Base-by-base conservation (phyloP, 2,113 vertebrate species). In the Falcunculus frontatus region DNA sequence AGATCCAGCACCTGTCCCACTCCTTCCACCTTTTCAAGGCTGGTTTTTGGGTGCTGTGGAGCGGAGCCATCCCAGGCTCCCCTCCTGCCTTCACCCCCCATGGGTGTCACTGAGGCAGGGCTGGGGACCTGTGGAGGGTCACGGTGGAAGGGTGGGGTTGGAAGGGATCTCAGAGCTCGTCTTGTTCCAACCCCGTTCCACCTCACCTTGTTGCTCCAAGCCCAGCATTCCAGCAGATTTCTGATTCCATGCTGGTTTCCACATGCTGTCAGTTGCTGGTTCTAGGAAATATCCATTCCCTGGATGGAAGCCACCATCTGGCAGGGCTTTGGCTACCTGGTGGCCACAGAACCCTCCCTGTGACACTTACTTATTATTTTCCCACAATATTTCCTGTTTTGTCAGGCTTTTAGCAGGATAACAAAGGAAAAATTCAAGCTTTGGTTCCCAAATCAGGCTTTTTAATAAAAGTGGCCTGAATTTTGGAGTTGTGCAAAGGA, bases 1-100 rank as follows among this genome's bases (percentile, higher is more conserved):
- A 1, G 35, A 4, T 3, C 44, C 27, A 1, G 21, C 39, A 1
- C 27, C 46, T 4, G 3, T 18, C 35, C 42, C 0, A 0, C 22
- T 53, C 30, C 68, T 75, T 19, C 33, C 20, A 1, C 20, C 4
- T 1, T 7, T 6, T 57, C 5, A 1, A 9, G 32, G 50, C 2
- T 4, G 0, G 0, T 7, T 41, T 9, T 7, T 3, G 72, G 37
- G 13, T 17, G 46, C 50, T 3, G 4, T 4, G 60, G 39, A 23
- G 65, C 70, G 56, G 47, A 53, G 20, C 7, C 13, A 5, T 0
- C 26, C 55, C 42, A 7, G 35, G 23, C 1, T 3, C 1, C 30
- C 3, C 22, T 63, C 52, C 49, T 62, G 37, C 56, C 32, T 4
- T 42, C 2, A 0, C 8, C 4, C 5, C 33, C 68, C 1, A 0